Conservation (phyloP, 1,140 invertebrate genomes). For the Mizuhopecten yessoensis region DNA sequence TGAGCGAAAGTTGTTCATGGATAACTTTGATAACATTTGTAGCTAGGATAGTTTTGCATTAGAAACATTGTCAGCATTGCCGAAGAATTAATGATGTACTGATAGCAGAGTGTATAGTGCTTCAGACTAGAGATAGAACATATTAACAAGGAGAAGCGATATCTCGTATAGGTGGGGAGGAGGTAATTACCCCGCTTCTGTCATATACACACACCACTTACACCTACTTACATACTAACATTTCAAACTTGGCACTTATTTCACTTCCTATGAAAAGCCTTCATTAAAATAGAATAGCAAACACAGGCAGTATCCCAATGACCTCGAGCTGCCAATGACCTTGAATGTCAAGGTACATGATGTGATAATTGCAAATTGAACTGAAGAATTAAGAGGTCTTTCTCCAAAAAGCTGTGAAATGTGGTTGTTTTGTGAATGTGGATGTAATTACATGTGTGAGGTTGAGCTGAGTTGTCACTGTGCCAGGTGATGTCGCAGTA, state of each 20-base stretch:
- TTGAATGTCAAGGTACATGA: background rate
- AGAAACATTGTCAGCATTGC: background rate
- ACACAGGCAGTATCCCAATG: background rate
- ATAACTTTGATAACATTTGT: background rate
- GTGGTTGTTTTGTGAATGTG: constrained; percentile 28
- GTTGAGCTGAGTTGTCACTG: background rate
- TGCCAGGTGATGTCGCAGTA: background rate
- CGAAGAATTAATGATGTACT: background rate
- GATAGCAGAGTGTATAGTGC: background rate
- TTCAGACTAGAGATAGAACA: background rate
- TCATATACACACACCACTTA: background rate
- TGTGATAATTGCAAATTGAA: constrained; percentile 8
- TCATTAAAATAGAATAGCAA: background rate
- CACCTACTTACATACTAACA: background rate
- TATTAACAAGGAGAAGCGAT: background rate
- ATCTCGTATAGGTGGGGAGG: background rate
- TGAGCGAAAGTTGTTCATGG: background rate
- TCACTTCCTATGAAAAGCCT: background rate
- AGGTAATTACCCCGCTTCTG: background rate
- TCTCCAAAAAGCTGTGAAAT: background rate
- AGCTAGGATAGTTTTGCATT: background rate
- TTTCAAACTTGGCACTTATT: constrained; percentile 20
- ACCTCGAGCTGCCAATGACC: constrained; percentile 3
- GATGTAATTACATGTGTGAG: constrained; percentile 34
- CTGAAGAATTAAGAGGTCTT: background rate